Percentiles rank a stretch among this genome's conserved stretches.
phyloP scores from a whole-genome alignment of 2,113 vertebrate species.

The Empidonax alnorum region DNA sequence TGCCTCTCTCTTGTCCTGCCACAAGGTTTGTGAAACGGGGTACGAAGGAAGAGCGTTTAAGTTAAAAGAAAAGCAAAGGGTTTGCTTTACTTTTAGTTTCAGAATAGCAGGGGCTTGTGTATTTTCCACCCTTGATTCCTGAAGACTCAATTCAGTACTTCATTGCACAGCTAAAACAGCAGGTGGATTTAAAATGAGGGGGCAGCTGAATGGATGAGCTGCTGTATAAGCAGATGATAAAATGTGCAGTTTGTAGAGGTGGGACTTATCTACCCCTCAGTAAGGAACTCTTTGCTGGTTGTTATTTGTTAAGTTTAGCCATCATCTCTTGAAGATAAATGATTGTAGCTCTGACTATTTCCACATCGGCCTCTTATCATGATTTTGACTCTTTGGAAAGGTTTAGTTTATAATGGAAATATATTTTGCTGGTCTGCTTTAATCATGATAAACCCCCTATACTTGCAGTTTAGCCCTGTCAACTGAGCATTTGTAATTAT shows the following conservation, averaged over 20 bases:
- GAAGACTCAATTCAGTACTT: background rate
- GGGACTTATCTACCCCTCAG: constrained; percentile 37
- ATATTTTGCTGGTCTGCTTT: constrained; percentile 38
- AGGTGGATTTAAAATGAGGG: constrained; percentile 47
- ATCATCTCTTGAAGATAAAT: constrained; percentile 56
- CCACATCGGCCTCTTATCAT: background rate
- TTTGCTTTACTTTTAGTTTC: background rate
- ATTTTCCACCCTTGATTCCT: background rate
- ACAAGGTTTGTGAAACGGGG: background rate
- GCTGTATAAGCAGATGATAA: constrained; percentile 42
- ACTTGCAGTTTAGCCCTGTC: background rate
- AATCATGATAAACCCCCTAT: background rate
- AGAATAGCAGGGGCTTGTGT: background rate
- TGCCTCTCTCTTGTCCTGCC: background rate
- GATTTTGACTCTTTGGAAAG: constrained; percentile 35
- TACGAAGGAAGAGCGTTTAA: background rate
- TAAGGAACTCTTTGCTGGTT: constrained; percentile 26
- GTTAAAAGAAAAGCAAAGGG: background rate
- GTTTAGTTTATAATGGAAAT: constrained; percentile 8
- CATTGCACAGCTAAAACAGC: background rate
- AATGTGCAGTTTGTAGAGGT: constrained; percentile 42
- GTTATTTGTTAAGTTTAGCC: constrained; percentile 52
- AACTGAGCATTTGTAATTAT: constrained; percentile 19
- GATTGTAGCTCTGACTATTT: constrained; percentile 38
- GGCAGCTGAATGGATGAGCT: background rate